Evolutionary conservation across 2,888 invertebrate genomes (phyloP).

Genomic region (Calephelis perditalis): DNA sequence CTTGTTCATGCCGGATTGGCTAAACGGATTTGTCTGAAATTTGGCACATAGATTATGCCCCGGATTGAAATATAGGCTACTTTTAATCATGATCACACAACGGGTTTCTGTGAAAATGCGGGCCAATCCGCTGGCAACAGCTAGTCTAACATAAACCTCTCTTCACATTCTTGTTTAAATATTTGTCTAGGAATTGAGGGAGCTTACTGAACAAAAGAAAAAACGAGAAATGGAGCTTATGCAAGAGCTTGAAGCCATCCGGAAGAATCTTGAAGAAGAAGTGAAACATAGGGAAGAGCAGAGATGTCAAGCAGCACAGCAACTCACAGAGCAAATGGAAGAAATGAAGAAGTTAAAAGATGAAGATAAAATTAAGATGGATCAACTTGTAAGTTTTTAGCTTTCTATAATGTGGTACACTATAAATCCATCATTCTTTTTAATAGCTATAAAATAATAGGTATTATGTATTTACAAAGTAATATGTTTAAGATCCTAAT

Average conservation of each 20-base stretch:
- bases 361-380: constrained; percentile 56
- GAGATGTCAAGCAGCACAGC: constrained; percentile 47
- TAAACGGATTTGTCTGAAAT: too few species aligned
- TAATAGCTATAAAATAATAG: too few species aligned
- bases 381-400: constrained; percentile 45
- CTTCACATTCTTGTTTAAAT: constrained; percentile 14
- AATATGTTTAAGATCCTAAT: too few species aligned
- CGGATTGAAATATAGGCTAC: too few species aligned
- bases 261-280: constrained; percentile 53
- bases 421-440: neutral
- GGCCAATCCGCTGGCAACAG: too few species aligned
- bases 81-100: too few species aligned
- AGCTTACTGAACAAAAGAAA: constrained; percentile 53
- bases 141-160: too few species aligned
- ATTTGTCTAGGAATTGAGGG: constrained; percentile 49
- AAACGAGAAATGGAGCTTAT: constrained; percentile 54
- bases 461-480: too few species aligned
- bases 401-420: constrained; percentile 12
- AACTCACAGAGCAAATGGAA: constrained; percentile 51
- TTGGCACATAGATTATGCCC: too few species aligned
- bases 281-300: constrained; percentile 63
- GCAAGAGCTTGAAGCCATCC: constrained; percentile 53
- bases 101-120: too few species aligned
- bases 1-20: too few species aligned
- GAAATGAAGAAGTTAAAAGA: constrained; percentile 56